Evolutionary conservation across 2,888 invertebrate genomes (phyloP).

Genomic region (Philopedon plagiatum): DNA sequence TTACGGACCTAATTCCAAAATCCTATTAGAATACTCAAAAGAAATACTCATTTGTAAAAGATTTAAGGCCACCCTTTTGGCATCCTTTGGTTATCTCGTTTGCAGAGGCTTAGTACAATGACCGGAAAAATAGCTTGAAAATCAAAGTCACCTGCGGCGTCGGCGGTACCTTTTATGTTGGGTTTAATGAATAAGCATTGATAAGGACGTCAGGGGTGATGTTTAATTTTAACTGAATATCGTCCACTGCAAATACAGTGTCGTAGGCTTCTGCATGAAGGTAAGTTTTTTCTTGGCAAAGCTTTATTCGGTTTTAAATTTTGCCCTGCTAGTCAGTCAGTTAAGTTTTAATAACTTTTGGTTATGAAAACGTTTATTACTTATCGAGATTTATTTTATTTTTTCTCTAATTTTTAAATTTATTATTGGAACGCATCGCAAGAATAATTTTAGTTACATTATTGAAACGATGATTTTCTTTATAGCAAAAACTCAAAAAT

Average conservation of each 20-base stretch:
- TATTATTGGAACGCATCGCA: no score
- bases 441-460: no score
- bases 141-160: constrained; percentile 56
- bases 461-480: no score
- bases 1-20: constrained; percentile 3
- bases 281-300: no score
- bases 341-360: no score
- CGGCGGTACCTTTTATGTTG: constrained; percentile 56
- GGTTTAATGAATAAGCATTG: constrained; percentile 55
- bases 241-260: constrained; percentile 31
- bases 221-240: constrained; percentile 46
- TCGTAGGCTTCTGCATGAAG: neutral
- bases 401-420: no score
- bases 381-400: no score
- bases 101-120: constrained; percentile 52
- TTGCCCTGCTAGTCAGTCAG: no score
- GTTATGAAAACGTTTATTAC: no score
- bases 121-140: constrained; percentile 58
- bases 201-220: constrained; percentile 58
- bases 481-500: no score
- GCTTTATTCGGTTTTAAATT: no score
- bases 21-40: constrained; percentile 13
- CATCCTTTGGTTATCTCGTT: constrained; percentile 13
- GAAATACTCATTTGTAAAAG: neutral
- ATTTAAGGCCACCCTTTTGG: constrained; percentile 29